phyloP scores from a whole-genome alignment of 2,113 vertebrate species.

The Cichladusa arquata region DNA sequence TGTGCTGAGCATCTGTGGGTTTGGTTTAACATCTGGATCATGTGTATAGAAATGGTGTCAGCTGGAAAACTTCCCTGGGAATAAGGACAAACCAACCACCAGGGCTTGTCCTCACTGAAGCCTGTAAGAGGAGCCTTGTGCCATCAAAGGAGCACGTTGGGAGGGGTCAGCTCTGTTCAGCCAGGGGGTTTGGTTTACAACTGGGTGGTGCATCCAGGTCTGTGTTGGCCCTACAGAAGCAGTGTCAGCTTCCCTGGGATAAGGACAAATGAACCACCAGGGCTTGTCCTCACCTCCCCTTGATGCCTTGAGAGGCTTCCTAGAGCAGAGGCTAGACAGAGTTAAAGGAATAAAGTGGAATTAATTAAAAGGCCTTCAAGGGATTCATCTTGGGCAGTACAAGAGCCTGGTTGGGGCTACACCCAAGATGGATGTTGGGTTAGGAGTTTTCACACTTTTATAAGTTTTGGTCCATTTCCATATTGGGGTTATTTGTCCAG shows the following conservation, averaged over 20 bases:
- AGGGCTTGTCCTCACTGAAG: not conserved
- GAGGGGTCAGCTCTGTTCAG: not conserved
- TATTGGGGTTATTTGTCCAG: not conserved
- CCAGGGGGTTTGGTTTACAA: not conserved
- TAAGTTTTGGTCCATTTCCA: not conserved
- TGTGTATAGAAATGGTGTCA: not conserved
- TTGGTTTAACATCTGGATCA: not conserved
- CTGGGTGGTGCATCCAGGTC: not conserved
- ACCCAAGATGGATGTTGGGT: no score
- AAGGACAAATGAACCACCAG: not conserved
- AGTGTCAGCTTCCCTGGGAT: not conserved
- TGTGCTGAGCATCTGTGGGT: not conserved
- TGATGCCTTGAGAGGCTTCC: not conserved
- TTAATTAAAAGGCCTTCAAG: not conserved
- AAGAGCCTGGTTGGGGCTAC: not conserved
- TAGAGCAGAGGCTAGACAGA: not conserved
- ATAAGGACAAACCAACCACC: not conserved
- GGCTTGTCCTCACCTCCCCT: not conserved
- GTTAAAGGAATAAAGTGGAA: not conserved
- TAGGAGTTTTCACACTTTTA: not conserved
- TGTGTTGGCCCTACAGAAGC: not conserved
- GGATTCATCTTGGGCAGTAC: not conserved
- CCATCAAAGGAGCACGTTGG: not conserved
- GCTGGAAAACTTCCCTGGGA: not conserved
- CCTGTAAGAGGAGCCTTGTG: not conserved